Evolutionary conservation across 2,888 invertebrate genomes (phyloP).

Genomic region (Nymphalis c-album): DNA sequence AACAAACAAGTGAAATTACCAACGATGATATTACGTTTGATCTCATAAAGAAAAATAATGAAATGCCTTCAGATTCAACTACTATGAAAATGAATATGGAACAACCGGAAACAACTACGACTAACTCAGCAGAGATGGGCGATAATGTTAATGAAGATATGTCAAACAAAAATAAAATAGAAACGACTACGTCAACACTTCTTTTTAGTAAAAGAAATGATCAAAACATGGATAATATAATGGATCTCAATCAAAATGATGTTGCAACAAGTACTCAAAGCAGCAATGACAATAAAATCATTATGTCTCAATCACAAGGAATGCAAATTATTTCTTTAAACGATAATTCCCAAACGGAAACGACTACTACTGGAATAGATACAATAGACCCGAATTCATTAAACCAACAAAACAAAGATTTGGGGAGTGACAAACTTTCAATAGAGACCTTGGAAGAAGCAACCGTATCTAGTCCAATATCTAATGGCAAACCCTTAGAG

Average conservation of each 20-base stretch:
- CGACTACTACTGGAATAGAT: conserved; percentile 43
- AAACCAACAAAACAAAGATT: conserved; percentile 44
- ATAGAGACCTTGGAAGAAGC: conserved; percentile 50
- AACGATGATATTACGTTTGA: conserved; percentile 47
- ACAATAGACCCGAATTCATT: conserved; percentile 48
- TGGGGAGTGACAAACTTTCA: conserved; percentile 49
- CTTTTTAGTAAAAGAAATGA: conserved; percentile 24
- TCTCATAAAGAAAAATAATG: conserved; percentile 41
- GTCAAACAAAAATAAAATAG: conserved; percentile 10
- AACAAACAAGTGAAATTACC: conserved; percentile 30
- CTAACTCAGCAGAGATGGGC: conserved; percentile 4
- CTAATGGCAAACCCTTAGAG: conserved; percentile 30
- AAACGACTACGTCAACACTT: conserved; percentile 30
- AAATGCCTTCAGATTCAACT: conserved; percentile 21
- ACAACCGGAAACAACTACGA: conserved; percentile 17
- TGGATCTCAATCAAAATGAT: conserved; percentile 6
- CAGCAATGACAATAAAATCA: conserved; percentile 10
- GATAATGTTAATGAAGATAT: conserved; percentile 3
- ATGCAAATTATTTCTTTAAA: conserved; percentile 2
- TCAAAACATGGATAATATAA: conserved; percentile 14
- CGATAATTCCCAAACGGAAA: conserved; percentile 33
- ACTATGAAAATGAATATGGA: conserved; percentile 17
- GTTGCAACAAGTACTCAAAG: conserved; percentile 13
- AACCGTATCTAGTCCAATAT: conserved; percentile 10
- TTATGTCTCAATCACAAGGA: conserved; percentile 11